Base-by-base conservation (phyloP, 2,888 invertebrate species). In the Drosophila melanocephala region DNA sequence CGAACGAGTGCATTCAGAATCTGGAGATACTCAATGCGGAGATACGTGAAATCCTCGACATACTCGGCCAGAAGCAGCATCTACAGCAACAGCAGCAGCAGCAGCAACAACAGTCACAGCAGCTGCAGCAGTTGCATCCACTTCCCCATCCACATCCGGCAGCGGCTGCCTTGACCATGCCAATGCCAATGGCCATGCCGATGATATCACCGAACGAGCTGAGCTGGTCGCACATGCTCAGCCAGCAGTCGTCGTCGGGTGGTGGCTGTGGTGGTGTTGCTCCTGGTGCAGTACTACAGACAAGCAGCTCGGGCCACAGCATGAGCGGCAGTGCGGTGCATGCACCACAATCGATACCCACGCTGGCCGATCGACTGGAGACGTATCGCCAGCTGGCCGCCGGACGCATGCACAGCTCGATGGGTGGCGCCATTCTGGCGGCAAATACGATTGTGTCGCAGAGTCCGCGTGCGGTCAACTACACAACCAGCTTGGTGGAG, bases 1-100 rank as follows among this genome's bases (percentile, higher is more conserved):
- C 96, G 7, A 95, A 95, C 28, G 96, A 96, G 89, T 96, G 95
- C 81, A 96, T 96, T 77, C 95, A 96, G 79, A 96, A 95, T 84
- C 93, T 96, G 87, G 96, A 96, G 87, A 96, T 95, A 86, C 94
- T 96, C 26, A 96, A 96, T 92, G 95, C 95, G 1, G 96, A 96
- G 92, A 96, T 96, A 76, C 94, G 95, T 56, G 96, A 96, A 91
- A 96, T 96, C 74, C 95, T 96, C 94, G 95, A 95, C 74, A 95
- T 96, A 69, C 92, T 96, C 51, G 94, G 95, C 77, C 95, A 95
- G 82, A 88, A 90, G 61, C 93, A 85, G 32, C 81, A 78, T 14
- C 78, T 77, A 0, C 82, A 82, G 12, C 80, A 81, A 6, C 70
- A 64, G 3, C 61, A 42, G 30, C 69, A 70, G 14, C 63, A 77